Conservation (phyloP, 1,140 invertebrate species). For the Drosophila melanogaster region DNA sequence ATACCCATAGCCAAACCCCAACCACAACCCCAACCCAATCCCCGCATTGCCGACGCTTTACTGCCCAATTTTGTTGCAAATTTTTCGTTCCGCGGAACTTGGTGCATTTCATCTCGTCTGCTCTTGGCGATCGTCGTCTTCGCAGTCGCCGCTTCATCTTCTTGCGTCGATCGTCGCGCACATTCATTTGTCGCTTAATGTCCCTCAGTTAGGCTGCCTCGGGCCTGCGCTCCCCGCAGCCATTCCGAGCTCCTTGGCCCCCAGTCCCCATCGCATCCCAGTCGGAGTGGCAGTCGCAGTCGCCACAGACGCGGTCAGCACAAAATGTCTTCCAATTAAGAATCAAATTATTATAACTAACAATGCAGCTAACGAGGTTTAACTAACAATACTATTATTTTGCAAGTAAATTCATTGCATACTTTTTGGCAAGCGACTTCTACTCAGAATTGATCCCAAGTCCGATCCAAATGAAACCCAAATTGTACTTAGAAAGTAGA, state of each 20-base stretch:
- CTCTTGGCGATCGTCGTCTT: constrained; percentile 44
- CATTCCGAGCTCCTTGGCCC: constrained; percentile 8
- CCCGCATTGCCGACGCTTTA: constrained; percentile 60
- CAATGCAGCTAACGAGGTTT: no score
- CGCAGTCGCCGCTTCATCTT: constrained; percentile 38
- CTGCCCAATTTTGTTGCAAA: constrained; percentile 82
- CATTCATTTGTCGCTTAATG: constrained; percentile 82
- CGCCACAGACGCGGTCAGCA: constrained; percentile 16
- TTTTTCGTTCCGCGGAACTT: constrained; percentile 81
- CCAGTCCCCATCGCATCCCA: constrained; percentile 21
- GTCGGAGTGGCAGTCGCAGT: constrained; percentile 27
- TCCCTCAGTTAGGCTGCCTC: constrained; percentile 69
- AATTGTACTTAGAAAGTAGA: background rate
- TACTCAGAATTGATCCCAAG: no score
- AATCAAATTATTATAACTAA: background rate
- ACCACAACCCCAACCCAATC: constrained; percentile 19
- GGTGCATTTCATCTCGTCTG: constrained; percentile 79
- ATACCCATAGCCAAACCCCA: background rate
- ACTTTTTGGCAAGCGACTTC: background rate
- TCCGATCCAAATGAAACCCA: background rate
- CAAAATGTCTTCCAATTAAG: background rate
- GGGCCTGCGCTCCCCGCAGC: constrained; percentile 6
- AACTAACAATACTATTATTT: no score
- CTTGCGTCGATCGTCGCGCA: constrained; percentile 72
- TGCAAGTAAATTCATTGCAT: background rate